Evolutionary conservation across 2,888 invertebrate species (phyloP), one percentile per base, ranked within the genome.

Genomic region (Sarcophaga subvicina): DNA sequence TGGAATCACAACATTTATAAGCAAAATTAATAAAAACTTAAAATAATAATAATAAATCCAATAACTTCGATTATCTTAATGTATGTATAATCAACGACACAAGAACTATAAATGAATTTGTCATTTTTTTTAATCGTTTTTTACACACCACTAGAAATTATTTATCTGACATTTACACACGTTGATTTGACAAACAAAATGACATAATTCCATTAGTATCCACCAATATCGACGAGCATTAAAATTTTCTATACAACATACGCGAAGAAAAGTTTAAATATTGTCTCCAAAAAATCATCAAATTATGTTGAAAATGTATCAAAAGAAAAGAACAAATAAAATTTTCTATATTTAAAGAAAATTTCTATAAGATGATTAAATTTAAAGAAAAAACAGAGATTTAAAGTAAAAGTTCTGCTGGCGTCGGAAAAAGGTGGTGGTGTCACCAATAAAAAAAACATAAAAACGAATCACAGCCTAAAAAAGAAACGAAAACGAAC

Each of bases 131-230:
- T 64, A 49, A 47, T 59, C 67, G n/a, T 8, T 20, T 20, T 59
- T 20, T 60, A 8, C 37, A 4, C 67, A 77, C 14, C 59, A 59
- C 59, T 64, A 25, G 12, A 14, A 22, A 14, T 14, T n/a, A 22
- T 71, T 71, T 54, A 20, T 59, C 37, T 76, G 64, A 66, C 66
- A 66, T 76, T 64, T 78, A 17, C 17, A 20, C 67, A 59, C 25
- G 11, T 62, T 63, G 20, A 49, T 81, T 85, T 85, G 86, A 80
- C 82, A 79, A 66, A 49, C 49, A 59, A 75, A 82, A 80, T 86
- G 86, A 86, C 86, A 86, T 86, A 86, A 86, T 86, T 82, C 82
- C 79, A 82, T 81, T 82, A 83, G 79, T 82, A 83, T 86, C 76
- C 72, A 77, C 71, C 66, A 59, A 70, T 76, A 71, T 71, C 45